Evolutionary conservation across 2,888 invertebrate species (phyloP), one percentile per base, ranked within the genome.

Genomic region (Psococerastis gibbosa): DNA sequence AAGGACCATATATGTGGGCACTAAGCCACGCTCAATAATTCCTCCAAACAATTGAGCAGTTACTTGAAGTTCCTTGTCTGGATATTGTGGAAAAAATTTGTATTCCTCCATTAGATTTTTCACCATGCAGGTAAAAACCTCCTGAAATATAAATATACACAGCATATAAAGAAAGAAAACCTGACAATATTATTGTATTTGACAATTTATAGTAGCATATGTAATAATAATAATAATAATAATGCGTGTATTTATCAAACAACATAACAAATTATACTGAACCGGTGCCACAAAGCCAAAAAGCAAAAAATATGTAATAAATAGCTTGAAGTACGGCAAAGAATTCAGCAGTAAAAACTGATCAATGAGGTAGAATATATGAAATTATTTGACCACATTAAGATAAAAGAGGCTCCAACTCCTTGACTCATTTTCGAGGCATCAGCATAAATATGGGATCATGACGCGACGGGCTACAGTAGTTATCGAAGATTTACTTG

Each of bases 41-140:
- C 97, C 98, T 32, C 98, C 98, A 61, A 98, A 98, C 2, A 98
- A 68, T 56, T 94, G 91, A 2, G 97, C 97, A 0, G 98, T 98
- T 34, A 91, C 94, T 57, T 91, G 85, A 17, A 98, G 66, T 61
- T 98, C 98, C 60, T 94, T 87, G 52, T 97, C 97, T 0, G 98
- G 98, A 61, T 98, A 98, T 59, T 97, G 92, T 2, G 94, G 91
- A 59, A 98, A 98, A 63, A 97, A 98, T 52, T 87, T 78, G 63
- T 97, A 98, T 60, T 98, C 98, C 61, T 98, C 98, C 60, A 97
- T 97, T 11, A 98, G 70, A 62, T 95, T 97, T 45, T 92, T 74
- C 50, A 98, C 66, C 87, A 98, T 95, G 57, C 97, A 98, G 35
- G 81, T 80, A 63, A 91, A 95, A 1, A 98, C 89, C 48, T 67